A percentile compares a stretch with the other conserved stretches of the same genome.
Conservation (phyloP, 2,888 invertebrate species). For the Amblyteles armatorius region DNA sequence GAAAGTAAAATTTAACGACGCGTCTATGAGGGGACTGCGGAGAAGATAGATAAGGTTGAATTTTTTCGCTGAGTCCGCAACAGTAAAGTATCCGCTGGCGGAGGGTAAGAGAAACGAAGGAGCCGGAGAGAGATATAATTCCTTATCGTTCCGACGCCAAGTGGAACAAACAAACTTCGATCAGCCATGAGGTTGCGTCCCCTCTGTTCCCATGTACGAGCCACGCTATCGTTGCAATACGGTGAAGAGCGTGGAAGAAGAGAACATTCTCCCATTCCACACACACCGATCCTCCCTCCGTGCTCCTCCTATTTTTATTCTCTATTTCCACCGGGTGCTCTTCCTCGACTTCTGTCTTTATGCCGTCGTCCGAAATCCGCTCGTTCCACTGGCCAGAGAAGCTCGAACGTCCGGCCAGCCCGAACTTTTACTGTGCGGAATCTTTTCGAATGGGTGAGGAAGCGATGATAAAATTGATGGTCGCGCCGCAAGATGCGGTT, state of each 20-base stretch:
- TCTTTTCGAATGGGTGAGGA: slow-evolving; percentile 44
- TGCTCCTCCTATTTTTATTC: slow-evolving; percentile 52
- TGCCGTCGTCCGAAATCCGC: slow-evolving; percentile 56
- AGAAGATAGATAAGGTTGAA: slow-evolving; percentile 22
- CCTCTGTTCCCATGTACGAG: slow-evolving; percentile 57
- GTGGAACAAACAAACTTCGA: slow-evolving; percentile 79
- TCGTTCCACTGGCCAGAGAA: slow-evolving; percentile 9
- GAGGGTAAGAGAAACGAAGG: slow-evolving; percentile 17
- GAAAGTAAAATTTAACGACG: slow-evolving; percentile 62
- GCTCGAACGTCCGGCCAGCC: slow-evolving; percentile 19
- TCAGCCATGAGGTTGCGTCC: slow-evolving; percentile 62
- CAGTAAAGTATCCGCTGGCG: slow-evolving; percentile 41
- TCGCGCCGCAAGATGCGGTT: slow-evolving; percentile 60
- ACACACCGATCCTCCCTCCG: slow-evolving; percentile 5
- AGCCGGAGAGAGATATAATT: slow-evolving; percentile 71
- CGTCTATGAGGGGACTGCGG: slow-evolving; percentile 15
- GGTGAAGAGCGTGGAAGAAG: slow-evolving; percentile 69
- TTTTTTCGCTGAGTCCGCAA: slow-evolving; percentile 76
- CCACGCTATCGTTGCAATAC: slow-evolving; percentile 70
- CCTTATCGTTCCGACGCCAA: slow-evolving; percentile 73
- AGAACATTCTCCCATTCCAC: slow-evolving; percentile 48
- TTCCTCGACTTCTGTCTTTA: slow-evolving; percentile 48
- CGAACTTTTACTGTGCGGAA: slow-evolving; percentile 62
- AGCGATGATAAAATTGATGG: slow-evolving; percentile 69
- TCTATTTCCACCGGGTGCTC: slow-evolving; percentile 24